These are phyloP conservation scores for Nipponia nippon DNA, from an alignment of 2,113 vertebrate genomes.

Conservation along the genomic window DNA sequence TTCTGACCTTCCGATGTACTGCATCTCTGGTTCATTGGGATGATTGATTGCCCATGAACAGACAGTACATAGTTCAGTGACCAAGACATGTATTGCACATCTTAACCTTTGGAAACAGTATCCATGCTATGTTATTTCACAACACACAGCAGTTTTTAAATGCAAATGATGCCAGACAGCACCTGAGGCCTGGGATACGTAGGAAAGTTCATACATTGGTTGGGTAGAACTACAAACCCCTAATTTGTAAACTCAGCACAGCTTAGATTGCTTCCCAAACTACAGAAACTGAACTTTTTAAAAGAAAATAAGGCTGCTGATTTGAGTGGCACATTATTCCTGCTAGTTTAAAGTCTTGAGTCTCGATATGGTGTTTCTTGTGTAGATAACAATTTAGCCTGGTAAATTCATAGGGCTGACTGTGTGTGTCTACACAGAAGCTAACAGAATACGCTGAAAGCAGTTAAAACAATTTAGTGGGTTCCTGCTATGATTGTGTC, in stretches of 20 bases:
- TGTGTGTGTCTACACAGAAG: not conserved
- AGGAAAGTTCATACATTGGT: not conserved
- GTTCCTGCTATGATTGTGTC: not conserved
- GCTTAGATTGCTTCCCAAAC: not conserved
- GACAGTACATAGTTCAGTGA: not conserved
- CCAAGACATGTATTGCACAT: not conserved
- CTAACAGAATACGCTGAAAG: not conserved
- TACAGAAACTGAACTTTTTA: not conserved
- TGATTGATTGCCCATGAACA: not conserved
- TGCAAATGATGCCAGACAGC: not conserved
- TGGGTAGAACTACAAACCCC: not conserved
- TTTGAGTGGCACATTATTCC: not conserved
- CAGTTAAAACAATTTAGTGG: not conserved
- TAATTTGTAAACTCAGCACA: not conserved
- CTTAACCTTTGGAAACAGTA: not conserved
- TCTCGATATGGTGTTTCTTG: not conserved
- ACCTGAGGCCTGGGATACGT: not conserved
- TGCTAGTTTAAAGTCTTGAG: not conserved
- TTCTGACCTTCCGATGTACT: not conserved
- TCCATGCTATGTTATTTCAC: not conserved
- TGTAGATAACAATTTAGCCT: not conserved
- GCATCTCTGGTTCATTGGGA: not conserved
- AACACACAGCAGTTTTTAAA: not conserved
- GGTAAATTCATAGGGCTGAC: not conserved
- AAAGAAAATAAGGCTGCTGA: not conserved